Conservation (phyloP, 2,113 vertebrate species). For the Oenanthe melanoleuca region DNA sequence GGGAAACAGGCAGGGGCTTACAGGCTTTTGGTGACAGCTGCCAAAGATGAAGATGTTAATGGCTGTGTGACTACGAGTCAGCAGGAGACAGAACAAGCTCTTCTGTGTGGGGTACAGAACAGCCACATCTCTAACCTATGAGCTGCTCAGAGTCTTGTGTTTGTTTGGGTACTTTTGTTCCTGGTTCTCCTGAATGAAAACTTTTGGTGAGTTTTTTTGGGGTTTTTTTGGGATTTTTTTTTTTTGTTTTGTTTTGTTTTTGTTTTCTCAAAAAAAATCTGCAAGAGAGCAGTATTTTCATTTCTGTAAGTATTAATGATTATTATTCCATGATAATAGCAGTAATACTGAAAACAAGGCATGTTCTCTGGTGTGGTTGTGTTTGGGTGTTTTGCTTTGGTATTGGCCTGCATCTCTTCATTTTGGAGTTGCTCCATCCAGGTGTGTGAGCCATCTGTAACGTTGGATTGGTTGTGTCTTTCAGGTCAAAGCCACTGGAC, state of each 20-base stretch:
- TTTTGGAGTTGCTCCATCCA: background rate
- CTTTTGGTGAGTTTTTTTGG: background rate
- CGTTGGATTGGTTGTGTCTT: constrained; percentile 9
- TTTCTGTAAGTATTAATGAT: background rate
- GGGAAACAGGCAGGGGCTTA: background rate
- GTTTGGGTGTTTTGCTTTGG: background rate
- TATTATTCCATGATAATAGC: background rate
- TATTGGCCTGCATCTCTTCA: background rate
- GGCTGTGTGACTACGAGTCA: background rate
- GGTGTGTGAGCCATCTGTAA: constrained; percentile 19
- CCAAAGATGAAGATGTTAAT: background rate
- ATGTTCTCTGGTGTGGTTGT: background rate
- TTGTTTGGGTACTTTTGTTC: background rate
- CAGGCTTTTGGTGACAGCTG: background rate
- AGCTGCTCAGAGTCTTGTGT: background rate
- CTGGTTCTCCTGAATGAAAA: background rate
- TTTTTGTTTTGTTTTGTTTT: too few relatives aligned
- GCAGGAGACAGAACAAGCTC: background rate
- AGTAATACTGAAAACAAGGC: background rate
- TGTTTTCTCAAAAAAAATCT: background rate
- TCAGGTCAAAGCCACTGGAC: constrained; percentile 86
- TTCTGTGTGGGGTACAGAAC: background rate
- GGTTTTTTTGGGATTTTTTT: background rate
- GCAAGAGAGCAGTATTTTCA: background rate
- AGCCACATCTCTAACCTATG: background rate